Evolutionary conservation across 2,888 invertebrate genomes (phyloP).

Genomic region (Melanostoma scalare): DNA sequence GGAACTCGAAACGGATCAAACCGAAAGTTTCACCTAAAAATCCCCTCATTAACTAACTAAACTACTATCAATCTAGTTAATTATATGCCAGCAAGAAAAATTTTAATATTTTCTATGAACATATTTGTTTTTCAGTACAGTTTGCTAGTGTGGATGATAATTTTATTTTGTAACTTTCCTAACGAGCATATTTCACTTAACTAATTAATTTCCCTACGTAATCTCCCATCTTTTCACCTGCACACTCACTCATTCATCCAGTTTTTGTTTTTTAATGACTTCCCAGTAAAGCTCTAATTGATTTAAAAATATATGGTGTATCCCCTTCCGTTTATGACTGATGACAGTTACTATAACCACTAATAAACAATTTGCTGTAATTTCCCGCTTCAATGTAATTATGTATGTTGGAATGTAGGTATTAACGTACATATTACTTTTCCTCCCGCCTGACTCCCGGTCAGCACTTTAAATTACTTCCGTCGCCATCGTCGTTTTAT

Average conservation of each 20-base stretch:
- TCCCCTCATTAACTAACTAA: too few species aligned
- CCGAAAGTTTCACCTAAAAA: too few species aligned
- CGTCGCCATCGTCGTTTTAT: conserved; percentile 17
- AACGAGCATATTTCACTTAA: too few species aligned
- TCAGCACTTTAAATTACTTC: conserved; percentile 58
- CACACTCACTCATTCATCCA: too few species aligned
- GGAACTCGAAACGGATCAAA: too few species aligned
- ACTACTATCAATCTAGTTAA: too few species aligned
- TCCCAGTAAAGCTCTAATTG: conserved; percentile 29
- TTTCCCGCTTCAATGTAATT: conserved; percentile 11
- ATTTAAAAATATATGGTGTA: conserved; percentile 28
- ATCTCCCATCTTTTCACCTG: conserved; percentile 12
- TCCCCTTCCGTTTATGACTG: conserved; percentile 14
- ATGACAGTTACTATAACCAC: conserved; percentile 59
- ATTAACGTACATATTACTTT: background rate
- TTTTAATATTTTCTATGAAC: too few species aligned
- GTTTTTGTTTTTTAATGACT: conserved; percentile 2
- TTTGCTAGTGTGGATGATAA: too few species aligned
- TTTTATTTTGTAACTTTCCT: too few species aligned
- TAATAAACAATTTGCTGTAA: conserved; percentile 53
- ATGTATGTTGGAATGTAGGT: too few species aligned
- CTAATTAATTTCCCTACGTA: conserved; percentile 3
- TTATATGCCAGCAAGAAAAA: too few species aligned
- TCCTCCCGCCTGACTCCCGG: conserved; percentile 9
- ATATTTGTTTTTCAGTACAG: too few species aligned